Percentiles rank a stretch among this genome's conserved stretches.
phyloP scores from a whole-genome alignment of 2,888 invertebrate genomes.

The Hirtodrosophila confusa region DNA sequence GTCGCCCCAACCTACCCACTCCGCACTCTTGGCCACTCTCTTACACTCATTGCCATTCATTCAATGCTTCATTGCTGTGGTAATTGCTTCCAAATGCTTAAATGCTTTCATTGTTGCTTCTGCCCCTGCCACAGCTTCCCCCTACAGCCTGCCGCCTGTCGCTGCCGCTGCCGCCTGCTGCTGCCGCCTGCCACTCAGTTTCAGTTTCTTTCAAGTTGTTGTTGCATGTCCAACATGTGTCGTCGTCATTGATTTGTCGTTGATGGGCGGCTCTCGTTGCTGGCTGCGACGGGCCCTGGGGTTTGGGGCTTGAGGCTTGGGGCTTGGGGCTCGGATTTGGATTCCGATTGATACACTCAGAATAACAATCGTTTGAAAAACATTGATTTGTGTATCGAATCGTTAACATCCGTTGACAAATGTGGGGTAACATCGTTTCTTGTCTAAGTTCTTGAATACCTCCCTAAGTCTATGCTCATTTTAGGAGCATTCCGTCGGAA shows the following conservation, averaged over 20 bases:
- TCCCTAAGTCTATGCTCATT: too few relatives aligned
- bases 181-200: slow-evolving; percentile 51
- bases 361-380: too few relatives aligned
- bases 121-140: too few relatives aligned
- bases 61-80: slow-evolving; percentile 77
- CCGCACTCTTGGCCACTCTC: too few relatives aligned
- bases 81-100: slow-evolving; percentile 81
- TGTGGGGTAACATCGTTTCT: too few relatives aligned
- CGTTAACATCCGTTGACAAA: too few relatives aligned
- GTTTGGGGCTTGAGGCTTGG: not conserved
- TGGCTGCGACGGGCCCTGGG: slow-evolving; percentile 11
- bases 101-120: slow-evolving; percentile 66
- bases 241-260: slow-evolving; percentile 79
- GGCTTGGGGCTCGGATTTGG: not conserved
- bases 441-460: too few relatives aligned
- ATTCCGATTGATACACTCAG: too few relatives aligned
- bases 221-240: slow-evolving; percentile 78
- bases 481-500: too few relatives aligned
- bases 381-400: too few relatives aligned
- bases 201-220: slow-evolving; percentile 53
- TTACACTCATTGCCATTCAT: slow-evolving; percentile 47
- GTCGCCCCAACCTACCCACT: not conserved
- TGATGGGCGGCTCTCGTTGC: slow-evolving; percentile 67
- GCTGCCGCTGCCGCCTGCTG: slow-evolving; percentile 12
- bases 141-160: too few relatives aligned